Evolutionary conservation across 2,888 invertebrate species (phyloP).

Genomic region (Pemphredon lugubris): DNA sequence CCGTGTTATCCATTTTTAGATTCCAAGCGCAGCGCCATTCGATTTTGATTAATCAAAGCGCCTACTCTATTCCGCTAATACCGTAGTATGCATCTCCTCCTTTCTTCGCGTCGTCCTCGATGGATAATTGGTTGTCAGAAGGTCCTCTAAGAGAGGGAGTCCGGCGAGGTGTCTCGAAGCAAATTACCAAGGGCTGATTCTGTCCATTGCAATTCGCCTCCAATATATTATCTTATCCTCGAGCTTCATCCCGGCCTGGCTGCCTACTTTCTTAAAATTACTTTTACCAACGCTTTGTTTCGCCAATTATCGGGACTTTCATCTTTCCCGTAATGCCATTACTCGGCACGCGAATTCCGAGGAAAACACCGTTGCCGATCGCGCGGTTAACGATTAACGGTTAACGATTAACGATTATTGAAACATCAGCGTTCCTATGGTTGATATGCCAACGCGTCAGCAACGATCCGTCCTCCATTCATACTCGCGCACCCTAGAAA

Average conservation of each 20-base stretch:
- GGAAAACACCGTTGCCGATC: not conserved
- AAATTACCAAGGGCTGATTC: slow-evolving; percentile 71
- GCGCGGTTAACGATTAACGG: too few species aligned
- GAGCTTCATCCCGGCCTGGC: slow-evolving; percentile 40
- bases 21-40: slow-evolving; percentile 15
- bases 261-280: slow-evolving; percentile 64
- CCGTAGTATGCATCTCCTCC: slow-evolving; percentile 28
- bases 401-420: too few species aligned
- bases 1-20: slow-evolving; percentile 20
- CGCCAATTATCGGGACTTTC: slow-evolving; percentile 57
- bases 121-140: slow-evolving; percentile 69
- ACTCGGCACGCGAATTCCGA: slow-evolving; percentile 1
- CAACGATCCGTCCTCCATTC: too few species aligned
- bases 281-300: slow-evolving; percentile 66
- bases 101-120: slow-evolving; percentile 47
- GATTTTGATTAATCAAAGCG: slow-evolving; percentile 49
- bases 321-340: slow-evolving; percentile 26
- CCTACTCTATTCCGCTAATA: slow-evolving; percentile 8
- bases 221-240: slow-evolving; percentile 71
- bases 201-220: slow-evolving; percentile 72
- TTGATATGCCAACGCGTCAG: too few species aligned
- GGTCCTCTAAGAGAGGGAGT: slow-evolving; percentile 47
- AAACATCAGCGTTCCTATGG: too few species aligned
- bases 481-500: too few species aligned
- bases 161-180: slow-evolving; percentile 57